These are phyloP conservation scores for Oreocharis arfaki DNA, from an alignment of 2,113 vertebrate species.

Conservation along the genomic window DNA sequence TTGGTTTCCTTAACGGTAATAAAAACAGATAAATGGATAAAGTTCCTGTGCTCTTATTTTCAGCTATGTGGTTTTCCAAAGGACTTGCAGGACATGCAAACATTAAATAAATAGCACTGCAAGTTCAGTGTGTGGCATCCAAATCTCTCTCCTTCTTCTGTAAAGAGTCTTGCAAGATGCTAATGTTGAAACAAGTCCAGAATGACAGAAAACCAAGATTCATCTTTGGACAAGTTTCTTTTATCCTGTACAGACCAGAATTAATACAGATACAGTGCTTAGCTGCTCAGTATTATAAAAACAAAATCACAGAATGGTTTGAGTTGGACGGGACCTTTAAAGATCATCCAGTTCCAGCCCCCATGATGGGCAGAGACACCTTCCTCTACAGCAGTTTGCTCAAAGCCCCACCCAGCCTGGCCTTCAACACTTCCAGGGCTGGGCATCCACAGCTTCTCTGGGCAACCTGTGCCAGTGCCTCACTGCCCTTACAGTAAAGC, in stretches of 20 bases:
- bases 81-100: background rate
- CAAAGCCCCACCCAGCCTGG: background rate
- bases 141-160: background rate
- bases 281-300: background rate
- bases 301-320: background rate
- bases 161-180: background rate
- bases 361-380: background rate
- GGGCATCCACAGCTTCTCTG: background rate
- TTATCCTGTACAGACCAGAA: background rate
- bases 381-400: background rate
- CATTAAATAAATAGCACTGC: background rate
- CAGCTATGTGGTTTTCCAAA: background rate
- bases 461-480: background rate
- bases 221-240: background rate
- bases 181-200: background rate
- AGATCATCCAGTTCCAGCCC: background rate
- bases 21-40: background rate
- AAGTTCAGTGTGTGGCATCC: background rate
- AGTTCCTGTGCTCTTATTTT: background rate
- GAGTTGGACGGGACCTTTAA: background rate
- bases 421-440: background rate
- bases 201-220: background rate
- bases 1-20: constrained; percentile 27
- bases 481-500: background rate
- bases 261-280: background rate